These are phyloP conservation scores for Steromphala cineraria DNA, from an alignment of 2,888 invertebrate species.

Conservation along the genomic window DNA sequence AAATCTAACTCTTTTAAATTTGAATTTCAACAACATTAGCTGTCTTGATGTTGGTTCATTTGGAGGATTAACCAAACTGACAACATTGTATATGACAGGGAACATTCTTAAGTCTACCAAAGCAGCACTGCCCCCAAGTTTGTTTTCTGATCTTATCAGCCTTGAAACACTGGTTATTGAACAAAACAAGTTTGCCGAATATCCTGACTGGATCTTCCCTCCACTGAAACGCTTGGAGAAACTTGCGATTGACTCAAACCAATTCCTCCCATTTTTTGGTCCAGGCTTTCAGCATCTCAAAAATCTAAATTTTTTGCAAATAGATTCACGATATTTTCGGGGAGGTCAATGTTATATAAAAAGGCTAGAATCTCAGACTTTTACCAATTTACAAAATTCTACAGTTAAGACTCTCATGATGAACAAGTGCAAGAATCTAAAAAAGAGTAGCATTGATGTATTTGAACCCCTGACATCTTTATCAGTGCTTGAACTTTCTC, in stretches of 20 bases:
- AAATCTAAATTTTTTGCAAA: not conserved
- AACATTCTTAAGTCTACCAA: not conserved
- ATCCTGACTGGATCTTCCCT: not conserved
- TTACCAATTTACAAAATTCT: not conserved
- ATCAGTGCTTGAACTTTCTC: not conserved
- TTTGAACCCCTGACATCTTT: not conserved
- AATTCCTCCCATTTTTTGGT: not conserved
- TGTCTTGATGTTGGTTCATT: not conserved
- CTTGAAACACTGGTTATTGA: not conserved
- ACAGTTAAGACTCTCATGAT: not conserved
- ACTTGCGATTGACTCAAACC: not conserved
- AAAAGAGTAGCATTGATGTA: not conserved
- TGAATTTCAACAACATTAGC: not conserved
- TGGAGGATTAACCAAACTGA: not conserved
- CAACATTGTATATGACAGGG: not conserved
- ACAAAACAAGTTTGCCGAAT: not conserved
- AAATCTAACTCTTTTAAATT: not conserved
- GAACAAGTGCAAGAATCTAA: not conserved
- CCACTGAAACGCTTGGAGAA: not conserved
- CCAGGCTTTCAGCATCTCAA: not conserved
- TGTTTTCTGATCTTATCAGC: not conserved
- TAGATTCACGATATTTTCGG: not conserved
- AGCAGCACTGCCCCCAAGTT: not conserved
- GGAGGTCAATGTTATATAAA: not conserved
- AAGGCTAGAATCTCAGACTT: not conserved